These are phyloP conservation scores for Trichogramma evanescens DNA, from an alignment of 2,888 invertebrate genomes.

Conservation along the genomic window DNA sequence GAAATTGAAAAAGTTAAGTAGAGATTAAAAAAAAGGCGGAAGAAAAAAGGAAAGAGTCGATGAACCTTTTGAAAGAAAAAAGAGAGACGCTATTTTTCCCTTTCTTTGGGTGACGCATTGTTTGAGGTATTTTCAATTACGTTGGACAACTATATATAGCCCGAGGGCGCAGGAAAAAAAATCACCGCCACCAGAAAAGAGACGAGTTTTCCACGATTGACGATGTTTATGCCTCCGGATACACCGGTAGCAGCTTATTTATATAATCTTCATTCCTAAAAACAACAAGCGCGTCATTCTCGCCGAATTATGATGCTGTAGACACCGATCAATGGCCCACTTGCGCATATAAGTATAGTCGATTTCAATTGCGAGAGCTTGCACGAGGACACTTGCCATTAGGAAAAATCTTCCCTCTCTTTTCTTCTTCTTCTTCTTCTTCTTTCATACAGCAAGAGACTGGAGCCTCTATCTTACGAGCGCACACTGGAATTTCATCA, in stretches of 20 bases:
- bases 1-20: slow-evolving; percentile 7
- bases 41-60: too few relatives aligned
- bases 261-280: too few relatives aligned
- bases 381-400: neutral
- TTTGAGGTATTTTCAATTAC: slow-evolving; percentile 15
- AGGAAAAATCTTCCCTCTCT: slow-evolving; percentile 6
- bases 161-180: neutral
- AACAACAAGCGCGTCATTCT: too few relatives aligned
- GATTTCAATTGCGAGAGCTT: neutral
- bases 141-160: slow-evolving; percentile 1
- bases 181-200: neutral
- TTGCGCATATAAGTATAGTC: too few relatives aligned
- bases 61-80: too few relatives aligned
- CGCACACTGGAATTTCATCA: slow-evolving; percentile 17
- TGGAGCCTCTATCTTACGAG: neutral
- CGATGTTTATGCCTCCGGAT: neutral
- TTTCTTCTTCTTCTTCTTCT: neutral
- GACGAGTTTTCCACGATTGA: slow-evolving; percentile 8
- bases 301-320: too few relatives aligned
- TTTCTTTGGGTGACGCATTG: slow-evolving; percentile 1
- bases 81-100: neutral
- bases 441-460: neutral
- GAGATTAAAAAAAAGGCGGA: neutral
- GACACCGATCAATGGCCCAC: too few relatives aligned
- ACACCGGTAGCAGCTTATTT: too few relatives aligned